A percentile compares a stretch with the other conserved stretches of the same genome.
Evolutionary conservation across 23 tunicate species (phyloP).

Genomic region (Styela clava): DNA sequence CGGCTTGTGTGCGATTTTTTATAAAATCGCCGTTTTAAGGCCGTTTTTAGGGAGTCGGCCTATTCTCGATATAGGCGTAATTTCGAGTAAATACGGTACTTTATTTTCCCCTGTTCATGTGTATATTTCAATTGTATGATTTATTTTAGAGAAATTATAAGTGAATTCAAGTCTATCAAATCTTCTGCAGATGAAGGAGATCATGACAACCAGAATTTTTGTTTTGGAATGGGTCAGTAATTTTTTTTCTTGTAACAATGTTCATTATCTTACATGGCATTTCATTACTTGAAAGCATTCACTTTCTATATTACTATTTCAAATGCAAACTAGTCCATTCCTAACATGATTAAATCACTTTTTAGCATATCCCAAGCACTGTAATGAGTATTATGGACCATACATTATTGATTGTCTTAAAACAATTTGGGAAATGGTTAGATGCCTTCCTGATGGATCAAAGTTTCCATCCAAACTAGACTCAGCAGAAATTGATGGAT

Average conservation of each 20-base stretch:
- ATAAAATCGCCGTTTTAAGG: too few species aligned
- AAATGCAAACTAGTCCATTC: too few species aligned
- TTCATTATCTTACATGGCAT: too few species aligned
- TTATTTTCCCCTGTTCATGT: too few species aligned
- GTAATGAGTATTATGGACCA: constrained; percentile 13
- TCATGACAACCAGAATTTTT: background rate
- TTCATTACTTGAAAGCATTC: too few species aligned
- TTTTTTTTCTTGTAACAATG: background rate
- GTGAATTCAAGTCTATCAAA: background rate
- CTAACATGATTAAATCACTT: too few species aligned
- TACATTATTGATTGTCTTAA: background rate
- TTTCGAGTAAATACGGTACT: too few species aligned
- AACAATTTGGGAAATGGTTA: constrained; percentile 6
- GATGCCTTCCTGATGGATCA: constrained; percentile 26
- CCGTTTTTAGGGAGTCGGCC: too few species aligned
- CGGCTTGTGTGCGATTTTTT: too few species aligned
- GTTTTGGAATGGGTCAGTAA: constrained; percentile 22
- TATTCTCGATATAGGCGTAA: too few species aligned
- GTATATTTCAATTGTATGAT: too few species aligned
- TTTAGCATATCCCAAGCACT: constrained; percentile 19
- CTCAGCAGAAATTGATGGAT: constrained; percentile 4
- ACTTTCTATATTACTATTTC: too few species aligned
- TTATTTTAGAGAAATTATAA: constrained; percentile 18
- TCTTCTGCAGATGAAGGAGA: constrained; percentile 10
- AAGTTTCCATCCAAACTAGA: constrained; percentile 10